Conservation (phyloP, 2,113 vertebrate species). For the Coracopsis vasa region DNA sequence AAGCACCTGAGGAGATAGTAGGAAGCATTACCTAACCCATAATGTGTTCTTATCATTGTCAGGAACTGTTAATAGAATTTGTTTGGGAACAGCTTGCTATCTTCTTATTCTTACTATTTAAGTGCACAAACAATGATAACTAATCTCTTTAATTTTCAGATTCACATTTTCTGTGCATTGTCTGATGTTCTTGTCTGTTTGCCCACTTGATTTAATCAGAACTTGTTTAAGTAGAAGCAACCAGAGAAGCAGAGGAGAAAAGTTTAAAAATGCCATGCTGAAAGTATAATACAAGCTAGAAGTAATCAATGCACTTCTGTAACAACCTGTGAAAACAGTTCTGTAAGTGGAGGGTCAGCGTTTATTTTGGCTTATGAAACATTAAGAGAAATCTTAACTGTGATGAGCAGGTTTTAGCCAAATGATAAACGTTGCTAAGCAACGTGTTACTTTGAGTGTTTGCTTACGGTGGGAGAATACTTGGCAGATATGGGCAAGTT, state of each 20-base stretch:
- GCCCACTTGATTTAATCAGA: background rate
- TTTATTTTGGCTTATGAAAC: slow-evolving; percentile 79
- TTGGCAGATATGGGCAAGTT: background rate
- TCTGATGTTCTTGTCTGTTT: background rate
- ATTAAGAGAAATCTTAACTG: slow-evolving; percentile 71
- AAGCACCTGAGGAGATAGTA: background rate
- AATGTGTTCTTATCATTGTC: background rate
- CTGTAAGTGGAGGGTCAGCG: slow-evolving; percentile 69
- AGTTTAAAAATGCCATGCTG: background rate
- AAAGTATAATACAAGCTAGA: slow-evolving; percentile 52
- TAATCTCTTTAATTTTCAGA: background rate
- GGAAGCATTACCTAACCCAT: background rate
- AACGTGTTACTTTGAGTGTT: background rate
- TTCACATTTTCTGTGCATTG: background rate
- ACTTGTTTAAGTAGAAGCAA: background rate
- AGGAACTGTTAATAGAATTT: background rate
- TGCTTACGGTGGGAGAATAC: background rate
- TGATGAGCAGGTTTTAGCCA: slow-evolving; percentile 66
- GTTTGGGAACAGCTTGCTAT: background rate
- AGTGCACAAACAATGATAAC: background rate
- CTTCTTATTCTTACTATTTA: background rate
- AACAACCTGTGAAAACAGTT: slow-evolving; percentile 78
- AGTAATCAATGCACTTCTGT: slow-evolving; percentile 74
- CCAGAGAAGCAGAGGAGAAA: background rate
- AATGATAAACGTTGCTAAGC: slow-evolving; percentile 61